Conservation (phyloP, 2,797 vertebrate species). For the Cichlasoma orientale region DNA sequence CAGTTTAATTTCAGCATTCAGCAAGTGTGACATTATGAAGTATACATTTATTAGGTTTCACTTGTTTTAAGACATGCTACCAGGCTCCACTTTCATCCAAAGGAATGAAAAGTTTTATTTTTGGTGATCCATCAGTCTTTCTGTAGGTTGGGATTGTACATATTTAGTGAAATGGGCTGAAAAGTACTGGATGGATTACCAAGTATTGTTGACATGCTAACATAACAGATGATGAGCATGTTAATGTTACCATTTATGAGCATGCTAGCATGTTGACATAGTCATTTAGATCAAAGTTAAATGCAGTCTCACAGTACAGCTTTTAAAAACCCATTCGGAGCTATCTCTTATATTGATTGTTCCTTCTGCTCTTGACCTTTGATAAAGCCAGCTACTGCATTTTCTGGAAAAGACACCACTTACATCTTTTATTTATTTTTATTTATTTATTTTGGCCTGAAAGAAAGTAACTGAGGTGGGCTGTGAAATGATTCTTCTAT, state of each 20-base stretch:
- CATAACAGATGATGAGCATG: not conserved
- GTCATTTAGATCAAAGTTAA: not conserved
- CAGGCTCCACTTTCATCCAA: not conserved
- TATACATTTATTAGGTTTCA: no score
- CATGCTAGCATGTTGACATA: not conserved
- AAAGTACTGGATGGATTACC: not conserved
- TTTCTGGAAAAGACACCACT: not conserved
- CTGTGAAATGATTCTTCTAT: not conserved
- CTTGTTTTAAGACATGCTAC: not conserved
- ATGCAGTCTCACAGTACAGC: not conserved
- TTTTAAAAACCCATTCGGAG: not conserved
- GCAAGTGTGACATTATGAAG: not conserved
- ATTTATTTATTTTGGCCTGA: not conserved
- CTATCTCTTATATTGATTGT: not conserved
- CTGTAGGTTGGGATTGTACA: not conserved
- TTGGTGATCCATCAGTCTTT: not conserved
- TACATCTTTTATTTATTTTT: not conserved
- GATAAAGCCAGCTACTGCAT: not conserved
- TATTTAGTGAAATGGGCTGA: not conserved
- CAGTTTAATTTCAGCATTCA: not conserved
- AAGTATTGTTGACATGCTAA: not conserved
- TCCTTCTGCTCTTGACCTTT: not conserved
- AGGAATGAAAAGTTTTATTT: not conserved
- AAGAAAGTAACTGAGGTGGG: not conserved
- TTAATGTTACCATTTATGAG: not conserved